Base-by-base conservation (phyloP, 2,888 invertebrate genomes). In the Stenichneumon culpator region DNA sequence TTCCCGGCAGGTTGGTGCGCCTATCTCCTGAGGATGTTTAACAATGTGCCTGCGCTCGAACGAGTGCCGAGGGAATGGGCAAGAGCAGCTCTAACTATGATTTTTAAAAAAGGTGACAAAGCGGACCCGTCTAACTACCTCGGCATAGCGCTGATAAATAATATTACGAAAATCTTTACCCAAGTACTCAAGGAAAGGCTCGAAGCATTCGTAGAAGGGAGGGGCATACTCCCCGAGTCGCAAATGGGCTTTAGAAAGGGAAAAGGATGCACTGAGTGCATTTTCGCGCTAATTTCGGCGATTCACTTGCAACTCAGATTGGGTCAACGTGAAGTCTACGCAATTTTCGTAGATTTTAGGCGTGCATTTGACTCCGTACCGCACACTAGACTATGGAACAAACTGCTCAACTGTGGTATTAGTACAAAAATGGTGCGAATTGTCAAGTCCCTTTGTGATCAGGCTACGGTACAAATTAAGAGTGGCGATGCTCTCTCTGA, bases 211-310 rank as follows among this genome's bases (percentile, higher is more conserved):
- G 11, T 54, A 32, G 86, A 84, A 73, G 36, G 28, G 5, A 72
- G 25, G 19, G 69, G 73, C 14, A 44, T 83, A n/a, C 68, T 86
- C 3, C 83, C 80, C 7, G 83, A 83, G 65, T 67, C 70, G 3
- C 78, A 87, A 63, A 73, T 65, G 52, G 85, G 85, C 7, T 87
- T 86, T 39, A 80, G 87, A 39, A 82, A 77, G 19, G 74, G 69
- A n/a, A 63, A 67, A 25, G 82, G 85, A n/a, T 78, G 77, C 47
- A 73, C 50, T n/a, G 83, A 87, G 16, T 70, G 78, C n/a, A 83
- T 86, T 4, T 87, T 83, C 52, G 22, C 77, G 44, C 60, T 81
- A n/a, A 22, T 57, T 1, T n/a, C 77, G 11, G 54, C 69, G 0
- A 78, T 83, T 1, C 83, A 80, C 14, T 32, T 77, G 4, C 67